Evolutionary conservation across 2,113 vertebrate species (phyloP).

Genomic region (Struthidea cinerea): DNA sequence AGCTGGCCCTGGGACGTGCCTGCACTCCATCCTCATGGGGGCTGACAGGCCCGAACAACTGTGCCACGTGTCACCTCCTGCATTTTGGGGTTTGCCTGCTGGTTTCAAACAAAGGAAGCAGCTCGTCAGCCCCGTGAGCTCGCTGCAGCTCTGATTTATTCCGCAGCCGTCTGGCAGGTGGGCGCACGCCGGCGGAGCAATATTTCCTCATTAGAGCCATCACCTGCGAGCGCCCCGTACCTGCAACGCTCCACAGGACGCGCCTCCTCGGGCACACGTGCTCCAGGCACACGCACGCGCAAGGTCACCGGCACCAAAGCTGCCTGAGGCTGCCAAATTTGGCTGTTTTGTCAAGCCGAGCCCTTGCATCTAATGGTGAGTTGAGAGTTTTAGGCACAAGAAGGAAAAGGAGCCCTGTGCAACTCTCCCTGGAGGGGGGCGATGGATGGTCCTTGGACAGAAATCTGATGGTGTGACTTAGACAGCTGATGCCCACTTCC

Average conservation of each 20-base stretch:
- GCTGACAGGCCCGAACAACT: not conserved
- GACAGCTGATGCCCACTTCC: not conserved
- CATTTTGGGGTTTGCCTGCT: not conserved
- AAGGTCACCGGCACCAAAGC: not conserved
- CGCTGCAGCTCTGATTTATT: not conserved
- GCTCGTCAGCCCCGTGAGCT: not conserved
- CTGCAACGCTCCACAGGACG: not conserved
- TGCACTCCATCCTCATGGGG: rapidly evolving
- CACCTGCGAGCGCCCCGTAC: not conserved
- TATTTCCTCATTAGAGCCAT: conserved; percentile 53
- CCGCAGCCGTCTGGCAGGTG: not conserved
- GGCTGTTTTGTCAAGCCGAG: not conserved
- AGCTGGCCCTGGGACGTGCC: rapidly evolving
- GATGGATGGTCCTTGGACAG: rapidly evolving
- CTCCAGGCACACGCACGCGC: not conserved
- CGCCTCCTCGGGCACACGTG: rapidly evolving
- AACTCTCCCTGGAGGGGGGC: not conserved
- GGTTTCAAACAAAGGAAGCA: conserved; percentile 7
- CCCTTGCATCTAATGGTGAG: rapidly evolving
- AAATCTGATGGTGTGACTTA: not conserved
- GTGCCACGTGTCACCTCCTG: not conserved
- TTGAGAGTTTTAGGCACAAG: not conserved
- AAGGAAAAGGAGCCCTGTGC: not conserved
- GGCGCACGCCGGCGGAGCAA: not conserved
- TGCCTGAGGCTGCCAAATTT: not conserved